Base-by-base conservation (phyloP, 2,888 invertebrate genomes). In the Drosophila vallismaia region DNA sequence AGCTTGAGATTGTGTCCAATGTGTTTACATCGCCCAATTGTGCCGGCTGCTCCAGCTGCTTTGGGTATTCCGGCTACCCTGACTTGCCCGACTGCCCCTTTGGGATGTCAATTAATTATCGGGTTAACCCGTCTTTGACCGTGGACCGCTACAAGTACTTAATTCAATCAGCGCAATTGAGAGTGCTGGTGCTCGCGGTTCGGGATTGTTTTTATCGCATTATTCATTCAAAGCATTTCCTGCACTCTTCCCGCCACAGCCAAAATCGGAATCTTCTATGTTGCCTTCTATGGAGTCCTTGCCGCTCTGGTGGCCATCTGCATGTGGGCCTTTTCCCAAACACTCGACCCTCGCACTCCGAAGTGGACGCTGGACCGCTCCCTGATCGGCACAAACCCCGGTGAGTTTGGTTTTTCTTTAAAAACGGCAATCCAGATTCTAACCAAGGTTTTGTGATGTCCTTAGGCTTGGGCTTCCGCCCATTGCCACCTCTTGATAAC, bases 301-400 rank as follows among this genome's bases (percentile, higher is more conserved):
- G 97, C 96, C 26, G 97, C 97, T 28, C 94, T 99, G 88, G 99
- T 99, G 75, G 95, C 97, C 19, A 96, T 98, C 73, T 98, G 98
- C 92, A 95, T 98, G 94, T 96, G 97, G 94, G 96, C 96, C 68
- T 99, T 99, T 93, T 95, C 96, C 79, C 96, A 96, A 91, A 97
- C 97, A 0, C 92, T 98, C 87, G 97, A 98, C 91, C 94, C 95
- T n/a, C 94, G 96, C 80, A 94, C 95, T 89, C 99, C 98, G 7
- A 96, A 95, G 92, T 98, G 97, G 97, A 95, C 95, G 90, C 93
- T 97, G 70, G 95, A 96, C 33, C 92, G 94, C 63, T 97, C 98
- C 69, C 94, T 98, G 82, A 98, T 99, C 87, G 98, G 98, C 87
- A 96, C 96, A 79, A 98, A 98, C 93, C 99, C 99, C 76, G 99